Percentiles rank a stretch among this genome's conserved stretches.
Evolutionary conservation across 2,888 invertebrate genomes (phyloP).

Genomic region (Timema cristinae): DNA sequence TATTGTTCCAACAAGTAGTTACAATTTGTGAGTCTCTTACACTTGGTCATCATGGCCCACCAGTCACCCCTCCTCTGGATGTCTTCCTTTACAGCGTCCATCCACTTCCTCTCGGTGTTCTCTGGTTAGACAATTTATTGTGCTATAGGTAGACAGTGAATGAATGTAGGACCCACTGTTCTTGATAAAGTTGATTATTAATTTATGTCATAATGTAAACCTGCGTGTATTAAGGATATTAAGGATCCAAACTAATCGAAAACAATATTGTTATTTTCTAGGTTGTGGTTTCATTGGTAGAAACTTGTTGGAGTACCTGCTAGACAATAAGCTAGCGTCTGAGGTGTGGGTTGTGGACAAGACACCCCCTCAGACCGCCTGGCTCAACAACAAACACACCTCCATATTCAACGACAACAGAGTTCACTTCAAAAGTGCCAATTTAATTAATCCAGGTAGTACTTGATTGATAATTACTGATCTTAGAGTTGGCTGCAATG

Average conservation of each 20-base stretch:
- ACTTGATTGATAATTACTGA: too few relatives aligned
- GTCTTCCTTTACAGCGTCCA: too few relatives aligned
- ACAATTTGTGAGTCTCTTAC: too few relatives aligned
- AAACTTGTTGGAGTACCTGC: constrained; percentile 76
- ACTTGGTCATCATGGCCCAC: too few relatives aligned
- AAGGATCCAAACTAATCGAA: not conserved
- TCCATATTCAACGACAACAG: constrained; percentile 68
- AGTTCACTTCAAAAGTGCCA: constrained; percentile 87
- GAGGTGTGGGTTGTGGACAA: constrained; percentile 82
- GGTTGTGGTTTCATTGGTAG: constrained; percentile 94
- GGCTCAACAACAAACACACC: constrained; percentile 72
- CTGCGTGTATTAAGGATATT: too few relatives aligned
- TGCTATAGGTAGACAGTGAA: not conserved
- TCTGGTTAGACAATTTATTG: not conserved
- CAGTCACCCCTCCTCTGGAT: too few relatives aligned
- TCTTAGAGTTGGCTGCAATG: too few relatives aligned
- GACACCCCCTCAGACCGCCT: constrained; percentile 89
- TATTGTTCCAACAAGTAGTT: too few relatives aligned
- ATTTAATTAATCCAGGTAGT: constrained; percentile 82
- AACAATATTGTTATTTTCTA: constrained; percentile 44
- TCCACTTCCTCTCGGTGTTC: not conserved
- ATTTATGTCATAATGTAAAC: too few relatives aligned
- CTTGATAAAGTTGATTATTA: too few relatives aligned
- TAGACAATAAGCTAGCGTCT: constrained; percentile 70
- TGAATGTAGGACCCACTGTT: not conserved